Evolutionary conservation across 1,140 invertebrate species (phyloP).

Genomic region (Hyles vespertilio): DNA sequence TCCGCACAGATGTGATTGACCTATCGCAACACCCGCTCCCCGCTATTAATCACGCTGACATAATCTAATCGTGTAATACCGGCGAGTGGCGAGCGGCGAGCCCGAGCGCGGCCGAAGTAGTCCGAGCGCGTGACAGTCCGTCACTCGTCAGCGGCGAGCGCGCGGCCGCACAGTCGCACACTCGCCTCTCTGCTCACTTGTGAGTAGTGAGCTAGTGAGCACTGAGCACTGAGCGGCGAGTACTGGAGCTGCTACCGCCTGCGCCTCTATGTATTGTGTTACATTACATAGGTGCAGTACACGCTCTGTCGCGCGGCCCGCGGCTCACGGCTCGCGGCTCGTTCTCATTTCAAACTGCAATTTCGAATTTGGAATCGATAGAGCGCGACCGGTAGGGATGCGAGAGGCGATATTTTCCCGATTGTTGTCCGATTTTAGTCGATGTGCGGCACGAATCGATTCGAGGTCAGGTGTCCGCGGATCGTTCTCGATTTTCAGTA

Average conservation of each 20-base stretch:
- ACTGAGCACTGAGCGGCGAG: no score
- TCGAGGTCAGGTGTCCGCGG: slow-evolving; percentile 11
- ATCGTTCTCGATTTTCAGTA: slow-evolving; percentile 14
- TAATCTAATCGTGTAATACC: slow-evolving; percentile 50
- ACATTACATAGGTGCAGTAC: slow-evolving; percentile 66
- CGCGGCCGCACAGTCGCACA: no score
- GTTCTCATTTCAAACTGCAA: slow-evolving; percentile 35
- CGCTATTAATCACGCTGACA: slow-evolving; percentile 48
- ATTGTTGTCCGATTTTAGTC: slow-evolving; percentile 15
- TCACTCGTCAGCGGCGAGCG: slow-evolving; percentile 55
- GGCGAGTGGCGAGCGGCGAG: slow-evolving; percentile 31
- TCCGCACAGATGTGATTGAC: slow-evolving; percentile 34
- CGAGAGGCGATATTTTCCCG: slow-evolving; percentile 9
- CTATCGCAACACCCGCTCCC: slow-evolving; percentile 37
- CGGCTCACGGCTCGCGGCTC: slow-evolving; percentile 18
- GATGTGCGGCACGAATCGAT: slow-evolving; percentile 12
- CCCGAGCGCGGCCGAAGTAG: slow-evolving; percentile 32
- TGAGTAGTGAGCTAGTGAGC: no score
- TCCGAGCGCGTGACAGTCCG: slow-evolving; percentile 62
- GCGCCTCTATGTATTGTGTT: slow-evolving; percentile 59
- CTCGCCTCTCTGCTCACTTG: no score
- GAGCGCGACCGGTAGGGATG: slow-evolving; percentile 9
- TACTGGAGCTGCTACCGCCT: no score
- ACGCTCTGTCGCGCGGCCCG: slow-evolving; percentile 31
- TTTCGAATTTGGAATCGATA: slow-evolving; percentile 29